These are phyloP conservation scores for Fistularia commersonii DNA, from an alignment of 2,797 vertebrate species.

Conservation along the genomic window DNA sequence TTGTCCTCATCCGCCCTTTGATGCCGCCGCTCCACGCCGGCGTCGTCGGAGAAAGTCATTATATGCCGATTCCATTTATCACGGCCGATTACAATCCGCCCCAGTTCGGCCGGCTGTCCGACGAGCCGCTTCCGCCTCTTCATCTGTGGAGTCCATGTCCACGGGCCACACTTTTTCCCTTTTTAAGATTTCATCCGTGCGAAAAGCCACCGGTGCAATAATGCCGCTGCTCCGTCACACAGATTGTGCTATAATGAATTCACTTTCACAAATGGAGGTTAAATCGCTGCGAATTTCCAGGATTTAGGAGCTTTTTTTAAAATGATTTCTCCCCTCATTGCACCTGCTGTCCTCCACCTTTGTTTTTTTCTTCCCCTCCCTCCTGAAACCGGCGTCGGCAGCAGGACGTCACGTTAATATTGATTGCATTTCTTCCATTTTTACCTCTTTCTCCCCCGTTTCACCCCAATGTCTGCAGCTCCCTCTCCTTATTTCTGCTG, in stretches of 20 bases:
- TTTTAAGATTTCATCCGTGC: conserved; percentile 1
- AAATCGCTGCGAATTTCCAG: too few relatives aligned
- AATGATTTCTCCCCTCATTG: neutral
- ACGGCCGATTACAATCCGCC: conserved; percentile 46
- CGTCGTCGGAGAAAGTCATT: conserved; percentile 59
- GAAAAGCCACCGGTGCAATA: neutral
- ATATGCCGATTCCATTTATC: conserved; percentile 58
- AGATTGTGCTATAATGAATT: neutral
- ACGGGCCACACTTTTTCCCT: conserved; percentile 5
- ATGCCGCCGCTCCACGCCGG: conserved; percentile 39
- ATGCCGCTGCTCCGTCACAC: neutral
- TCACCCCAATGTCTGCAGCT: too few relatives aligned
- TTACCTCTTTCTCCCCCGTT: too few relatives aligned
- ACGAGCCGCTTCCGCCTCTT: conserved; percentile 28
- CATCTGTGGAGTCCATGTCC: conserved; percentile 31
- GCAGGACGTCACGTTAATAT: too few relatives aligned
- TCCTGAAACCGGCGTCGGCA: too few relatives aligned
- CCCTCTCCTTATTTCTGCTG: too few relatives aligned
- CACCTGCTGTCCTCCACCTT: conserved; percentile 15
- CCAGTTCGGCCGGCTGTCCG: conserved; percentile 23
- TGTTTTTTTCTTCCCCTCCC: neutral
- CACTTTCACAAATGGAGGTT: neutral
- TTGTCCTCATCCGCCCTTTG: conserved; percentile 5
- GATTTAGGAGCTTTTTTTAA: neutral
- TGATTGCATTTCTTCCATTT: too few relatives aligned